These are phyloP conservation scores for Cliona cf. orientalis DNA, from an alignment of 37 sponge, comb jelly and placozoan species.

Conservation along the genomic window DNA sequence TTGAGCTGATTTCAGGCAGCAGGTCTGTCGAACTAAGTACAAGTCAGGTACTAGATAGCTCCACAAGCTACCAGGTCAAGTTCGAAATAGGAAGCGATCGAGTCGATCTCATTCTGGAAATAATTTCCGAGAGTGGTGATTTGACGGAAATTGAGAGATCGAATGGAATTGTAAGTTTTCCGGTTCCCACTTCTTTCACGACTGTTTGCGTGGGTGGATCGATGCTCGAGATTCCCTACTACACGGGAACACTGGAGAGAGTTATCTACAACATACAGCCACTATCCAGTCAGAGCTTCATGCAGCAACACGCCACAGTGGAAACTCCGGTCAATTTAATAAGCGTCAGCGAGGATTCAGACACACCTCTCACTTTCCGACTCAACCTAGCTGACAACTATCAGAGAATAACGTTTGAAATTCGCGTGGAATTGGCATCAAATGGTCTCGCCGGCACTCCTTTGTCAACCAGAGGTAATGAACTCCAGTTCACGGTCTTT, in stretches of 20 bases:
- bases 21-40: background rate
- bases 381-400: too few species aligned
- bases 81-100: background rate
- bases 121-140: background rate
- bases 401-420: too few species aligned
- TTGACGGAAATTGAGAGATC: background rate
- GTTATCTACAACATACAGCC: conserved; percentile 21
- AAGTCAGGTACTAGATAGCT: background rate
- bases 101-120: background rate
- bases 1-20: background rate
- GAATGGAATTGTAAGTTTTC: background rate
- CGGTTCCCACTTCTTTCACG: background rate
- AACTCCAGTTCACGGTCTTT: too few species aligned
- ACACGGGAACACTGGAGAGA: conserved; percentile 7
- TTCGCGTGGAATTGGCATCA: too few species aligned
- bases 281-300: too few species aligned
- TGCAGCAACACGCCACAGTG: too few species aligned
- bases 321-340: too few species aligned
- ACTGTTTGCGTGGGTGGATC: conserved; percentile 36
- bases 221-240: conserved; percentile 16
- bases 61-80: background rate
- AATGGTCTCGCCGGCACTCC: too few species aligned
- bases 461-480: too few species aligned
- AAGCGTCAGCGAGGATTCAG: too few species aligned
- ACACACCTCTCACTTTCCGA: too few species aligned